Evolutionary conservation across 2,888 invertebrate species (phyloP).

Genomic region (Machimus atricapillus): DNA sequence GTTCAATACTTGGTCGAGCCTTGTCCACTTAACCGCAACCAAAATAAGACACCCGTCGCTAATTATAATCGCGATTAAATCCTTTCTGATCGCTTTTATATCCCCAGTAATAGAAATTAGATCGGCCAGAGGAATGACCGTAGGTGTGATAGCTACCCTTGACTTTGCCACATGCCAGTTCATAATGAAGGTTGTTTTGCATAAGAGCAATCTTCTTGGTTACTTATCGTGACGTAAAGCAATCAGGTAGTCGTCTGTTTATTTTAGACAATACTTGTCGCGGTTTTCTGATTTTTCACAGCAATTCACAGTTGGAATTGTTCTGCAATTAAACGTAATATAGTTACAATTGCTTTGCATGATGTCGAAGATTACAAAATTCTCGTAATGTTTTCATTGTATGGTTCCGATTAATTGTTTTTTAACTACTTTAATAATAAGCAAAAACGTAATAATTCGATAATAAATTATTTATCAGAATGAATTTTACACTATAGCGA

Average conservation of each 20-base stretch:
- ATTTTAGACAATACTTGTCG: neutral
- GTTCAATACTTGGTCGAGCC: neutral
- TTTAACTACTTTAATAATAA: neutral
- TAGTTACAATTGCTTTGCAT: neutral
- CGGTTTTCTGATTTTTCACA: neutral
- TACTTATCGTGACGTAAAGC: neutral
- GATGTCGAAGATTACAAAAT: neutral
- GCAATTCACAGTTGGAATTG: neutral
- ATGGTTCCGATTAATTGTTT: neutral
- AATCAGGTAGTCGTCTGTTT: neutral
- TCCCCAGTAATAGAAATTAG: neutral
- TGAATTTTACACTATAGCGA: too few species aligned
- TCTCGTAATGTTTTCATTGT: neutral
- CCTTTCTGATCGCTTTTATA: neutral
- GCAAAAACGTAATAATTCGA: neutral
- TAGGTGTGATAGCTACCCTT: neutral
- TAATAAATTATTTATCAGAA: too few species aligned
- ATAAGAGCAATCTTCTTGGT: neutral
- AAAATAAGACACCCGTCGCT: neutral
- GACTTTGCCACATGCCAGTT: neutral
- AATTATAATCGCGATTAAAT: neutral
- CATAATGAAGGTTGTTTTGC: neutral
- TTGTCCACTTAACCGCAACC: neutral
- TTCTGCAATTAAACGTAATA: neutral
- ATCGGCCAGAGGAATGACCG: neutral